phyloP scores from a whole-genome alignment of 2,888 invertebrate species.

The Rhingia rostrata region DNA sequence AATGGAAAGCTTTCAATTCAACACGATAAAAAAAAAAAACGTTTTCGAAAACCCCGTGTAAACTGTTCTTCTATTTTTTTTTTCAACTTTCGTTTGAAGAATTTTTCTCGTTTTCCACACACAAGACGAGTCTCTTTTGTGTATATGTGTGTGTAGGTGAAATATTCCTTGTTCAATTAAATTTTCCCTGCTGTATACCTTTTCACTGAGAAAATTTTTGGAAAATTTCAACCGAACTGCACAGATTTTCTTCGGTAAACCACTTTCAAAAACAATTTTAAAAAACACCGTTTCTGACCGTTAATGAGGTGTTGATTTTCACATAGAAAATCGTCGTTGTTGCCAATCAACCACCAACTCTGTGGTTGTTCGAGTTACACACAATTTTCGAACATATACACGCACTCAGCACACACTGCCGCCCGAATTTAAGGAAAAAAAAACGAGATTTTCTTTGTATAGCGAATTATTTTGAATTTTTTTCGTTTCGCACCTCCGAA shows the following conservation, averaged over 20 bases:
- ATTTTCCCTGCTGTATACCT: slow-evolving; percentile 70
- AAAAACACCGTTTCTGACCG: slow-evolving; percentile 12
- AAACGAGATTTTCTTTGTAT: slow-evolving; percentile 43
- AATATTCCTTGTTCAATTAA: slow-evolving; percentile 54
- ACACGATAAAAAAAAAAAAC: not conserved
- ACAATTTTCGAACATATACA: slow-evolving; percentile 47
- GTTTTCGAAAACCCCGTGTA: slow-evolving; percentile 56
- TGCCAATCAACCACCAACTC: slow-evolving; percentile 59
- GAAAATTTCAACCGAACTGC: slow-evolving; percentile 18
- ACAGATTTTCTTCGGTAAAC: slow-evolving; percentile 17
- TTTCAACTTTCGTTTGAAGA: slow-evolving; percentile 4
- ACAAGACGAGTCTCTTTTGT: slow-evolving; percentile 27
- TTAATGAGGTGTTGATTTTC: slow-evolving; percentile 22
- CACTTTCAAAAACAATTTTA: slow-evolving; percentile 7
- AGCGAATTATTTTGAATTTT: slow-evolving; percentile 21
- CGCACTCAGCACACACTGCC: slow-evolving; percentile 45
- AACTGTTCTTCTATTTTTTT: slow-evolving; percentile 25
- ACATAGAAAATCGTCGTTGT: slow-evolving; percentile 23
- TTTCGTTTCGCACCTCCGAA: slow-evolving; percentile 46
- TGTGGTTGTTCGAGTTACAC: slow-evolving; percentile 60
- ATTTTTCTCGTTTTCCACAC: slow-evolving; percentile 51
- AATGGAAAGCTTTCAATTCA: slow-evolving; percentile 56
- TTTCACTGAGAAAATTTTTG: slow-evolving; percentile 43
- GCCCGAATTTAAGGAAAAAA: slow-evolving; percentile 48
- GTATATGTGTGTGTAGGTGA: slow-evolving; percentile 51